Base-by-base conservation (phyloP, 2,113 vertebrate genomes). In the Nanorana parkeri region DNA sequence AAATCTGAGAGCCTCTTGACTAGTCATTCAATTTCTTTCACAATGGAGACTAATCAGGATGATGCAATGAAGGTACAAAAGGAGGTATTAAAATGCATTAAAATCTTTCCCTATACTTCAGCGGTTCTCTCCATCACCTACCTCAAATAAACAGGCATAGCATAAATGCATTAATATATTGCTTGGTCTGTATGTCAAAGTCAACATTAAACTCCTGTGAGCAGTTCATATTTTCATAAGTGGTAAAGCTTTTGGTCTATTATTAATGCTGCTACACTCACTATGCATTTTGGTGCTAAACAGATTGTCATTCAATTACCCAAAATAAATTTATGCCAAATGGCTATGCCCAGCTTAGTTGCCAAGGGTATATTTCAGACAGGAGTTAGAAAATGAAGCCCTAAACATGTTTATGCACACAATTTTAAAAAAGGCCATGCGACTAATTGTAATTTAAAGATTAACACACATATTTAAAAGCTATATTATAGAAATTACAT, bases 21-120 rank as follows among this genome's bases (percentile, higher is more conserved):
- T 71, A 80, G 71, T 67, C 67, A 69, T 80, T 80, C 78, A 69
- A 80, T 80, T 71, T 80, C 55, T 66, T 63, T 71, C 54, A 69
- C 78, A 80, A 80, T 61, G 41, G 66, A 61, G 56, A 63, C 78
- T 80, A 80, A 80, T 61, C 67, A 80, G 36, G 63, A 61, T 51
- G 29, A 71, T 80, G 66, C 32, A 80, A 41, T 20, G 67, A 56
- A 21, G 32, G 32, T 71, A 63, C 78, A 51, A 56, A 51, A 52
- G 55, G 20, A 69, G 21, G 32, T 69, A 80, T 71, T 80, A 71
- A 80, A 80, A 80, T 71, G 78, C 78, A 80, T 71, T 69, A 47
- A 69, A 69, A 80, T 71, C 67, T 61, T 61, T 80, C 77, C 77
- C 21, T 26, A 60, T 20, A 69, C 51, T 51, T 47, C 67, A 26